phyloP scores from a whole-genome alignment of 2,797 vertebrate genomes.

The Oreortyx pictus region DNA sequence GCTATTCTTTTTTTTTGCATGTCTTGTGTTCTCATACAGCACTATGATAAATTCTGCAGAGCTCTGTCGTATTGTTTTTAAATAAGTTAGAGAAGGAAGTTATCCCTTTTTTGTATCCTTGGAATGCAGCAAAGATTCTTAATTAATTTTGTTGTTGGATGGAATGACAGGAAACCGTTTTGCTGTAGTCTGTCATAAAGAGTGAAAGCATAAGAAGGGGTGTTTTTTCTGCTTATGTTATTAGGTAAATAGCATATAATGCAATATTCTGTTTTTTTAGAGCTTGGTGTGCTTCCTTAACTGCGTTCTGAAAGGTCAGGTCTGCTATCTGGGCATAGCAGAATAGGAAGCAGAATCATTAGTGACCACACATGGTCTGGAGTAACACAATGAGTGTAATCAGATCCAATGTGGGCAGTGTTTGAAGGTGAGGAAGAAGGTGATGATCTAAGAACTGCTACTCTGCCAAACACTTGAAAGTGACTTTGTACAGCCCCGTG shows the following conservation, averaged over 20 bases:
- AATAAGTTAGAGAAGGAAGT: neutral
- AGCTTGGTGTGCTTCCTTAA: neutral
- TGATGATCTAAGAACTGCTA: neutral
- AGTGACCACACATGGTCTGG: neutral
- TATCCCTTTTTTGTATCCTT: neutral
- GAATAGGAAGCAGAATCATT: fast-evolving
- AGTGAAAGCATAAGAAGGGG: neutral
- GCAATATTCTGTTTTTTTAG: neutral
- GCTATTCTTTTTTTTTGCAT: neutral
- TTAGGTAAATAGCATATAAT: neutral
- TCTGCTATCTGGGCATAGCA: neutral
- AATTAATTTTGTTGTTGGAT: neutral
- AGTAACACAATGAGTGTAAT: conserved; percentile 4
- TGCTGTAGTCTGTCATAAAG: neutral
- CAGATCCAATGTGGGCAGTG: neutral
- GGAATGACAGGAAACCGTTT: neutral
- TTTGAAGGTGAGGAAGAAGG: neutral
- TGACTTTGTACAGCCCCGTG: neutral
- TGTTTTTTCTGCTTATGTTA: neutral
- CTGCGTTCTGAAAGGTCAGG: neutral
- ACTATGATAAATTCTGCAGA: neutral
- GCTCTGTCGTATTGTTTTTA: neutral
- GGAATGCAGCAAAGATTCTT: neutral
- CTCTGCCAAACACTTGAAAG: neutral
- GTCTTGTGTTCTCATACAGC: neutral